phyloP scores from a whole-genome alignment of 1,140 invertebrate species.

The Hydropsyche tenuis region DNA sequence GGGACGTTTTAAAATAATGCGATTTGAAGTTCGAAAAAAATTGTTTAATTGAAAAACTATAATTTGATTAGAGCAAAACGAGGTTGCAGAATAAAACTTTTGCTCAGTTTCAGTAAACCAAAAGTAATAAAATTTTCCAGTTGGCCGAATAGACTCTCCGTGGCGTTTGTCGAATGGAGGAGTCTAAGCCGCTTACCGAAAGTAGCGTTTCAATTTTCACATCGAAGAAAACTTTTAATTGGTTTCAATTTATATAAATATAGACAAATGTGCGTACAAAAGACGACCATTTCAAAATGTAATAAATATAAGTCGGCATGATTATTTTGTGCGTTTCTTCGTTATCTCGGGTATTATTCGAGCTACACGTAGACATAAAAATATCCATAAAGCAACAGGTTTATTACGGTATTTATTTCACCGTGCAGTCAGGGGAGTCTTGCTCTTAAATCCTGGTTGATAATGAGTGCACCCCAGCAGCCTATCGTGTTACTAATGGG shows the following conservation, averaged over 20 bases:
- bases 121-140: slow-evolving; percentile 25
- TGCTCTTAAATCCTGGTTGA: background rate
- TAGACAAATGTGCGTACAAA: background rate
- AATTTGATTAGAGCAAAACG: slow-evolving; percentile 19
- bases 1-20: no score
- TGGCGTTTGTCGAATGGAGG: background rate
- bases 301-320: no score
- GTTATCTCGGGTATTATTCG: no score
- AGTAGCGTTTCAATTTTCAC: slow-evolving; percentile 16
- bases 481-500: slow-evolving; percentile 31
- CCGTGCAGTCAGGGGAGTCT: background rate
- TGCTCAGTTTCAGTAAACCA: slow-evolving; percentile 7
- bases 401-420: no score
- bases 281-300: no score
- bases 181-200: slow-evolving; percentile 12
- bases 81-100: slow-evolving; percentile 2
- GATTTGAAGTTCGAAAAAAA: no score
- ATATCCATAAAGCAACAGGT: no score
- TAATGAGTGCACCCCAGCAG: slow-evolving; percentile 1
- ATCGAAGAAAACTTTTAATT: slow-evolving; percentile 21
- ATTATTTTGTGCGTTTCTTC: no score
- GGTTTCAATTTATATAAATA: background rate
- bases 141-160: slow-evolving; percentile 12
- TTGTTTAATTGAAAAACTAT: slow-evolving; percentile 12
- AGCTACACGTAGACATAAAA: no score